Conservation (phyloP, 2,113 vertebrate species). For the Conger conger region DNA sequence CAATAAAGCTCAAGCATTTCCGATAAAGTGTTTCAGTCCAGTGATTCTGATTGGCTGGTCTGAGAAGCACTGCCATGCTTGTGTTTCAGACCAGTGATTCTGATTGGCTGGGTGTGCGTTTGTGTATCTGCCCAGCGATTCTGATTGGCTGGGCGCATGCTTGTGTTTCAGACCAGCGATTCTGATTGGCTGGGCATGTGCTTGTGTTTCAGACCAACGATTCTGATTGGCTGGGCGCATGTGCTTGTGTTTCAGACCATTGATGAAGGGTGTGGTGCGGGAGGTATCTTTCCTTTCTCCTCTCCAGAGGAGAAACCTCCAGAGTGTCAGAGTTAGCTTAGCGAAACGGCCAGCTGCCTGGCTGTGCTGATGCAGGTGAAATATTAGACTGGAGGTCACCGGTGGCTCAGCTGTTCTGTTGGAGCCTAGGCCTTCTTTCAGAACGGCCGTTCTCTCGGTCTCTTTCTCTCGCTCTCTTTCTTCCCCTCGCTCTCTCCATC, state of each 20-base stretch:
- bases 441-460: neutral
- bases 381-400: conserved; percentile 50
- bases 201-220: too few relatives aligned
- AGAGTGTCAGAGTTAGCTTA: neutral
- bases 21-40: too few relatives aligned
- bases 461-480: neutral
- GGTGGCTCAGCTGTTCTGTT: conserved; percentile 59
- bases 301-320: neutral
- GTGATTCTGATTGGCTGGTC: too few relatives aligned
- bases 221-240: too few relatives aligned
- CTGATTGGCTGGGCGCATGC: too few relatives aligned
- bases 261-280: neutral
- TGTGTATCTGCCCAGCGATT: too few relatives aligned
- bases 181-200: too few relatives aligned
- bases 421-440: conserved; percentile 50
- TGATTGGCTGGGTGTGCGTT: too few relatives aligned
- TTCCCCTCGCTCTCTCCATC: neutral
- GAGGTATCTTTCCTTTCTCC: neutral
- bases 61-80: too few relatives aligned
- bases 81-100: too few relatives aligned
- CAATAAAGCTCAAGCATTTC: too few relatives aligned
- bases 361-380: conserved; percentile 67
- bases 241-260: neutral
- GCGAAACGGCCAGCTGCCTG: conserved; percentile 8
- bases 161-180: too few relatives aligned